phyloP scores from a whole-genome alignment of 1,140 invertebrate genomes.

The Drosophila nigromelanica region DNA sequence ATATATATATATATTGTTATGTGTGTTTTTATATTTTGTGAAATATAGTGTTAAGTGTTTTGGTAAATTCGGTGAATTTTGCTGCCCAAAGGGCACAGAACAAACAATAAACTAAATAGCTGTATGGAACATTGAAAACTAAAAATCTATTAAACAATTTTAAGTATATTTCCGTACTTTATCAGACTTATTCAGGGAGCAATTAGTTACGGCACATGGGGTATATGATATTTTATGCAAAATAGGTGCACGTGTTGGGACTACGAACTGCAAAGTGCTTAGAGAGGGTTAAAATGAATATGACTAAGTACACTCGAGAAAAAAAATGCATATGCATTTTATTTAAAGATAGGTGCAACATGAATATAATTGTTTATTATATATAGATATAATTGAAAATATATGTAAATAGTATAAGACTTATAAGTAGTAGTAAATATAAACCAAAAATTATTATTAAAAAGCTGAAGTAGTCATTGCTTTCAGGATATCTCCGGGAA shows the following conservation, averaged over 20 bases:
- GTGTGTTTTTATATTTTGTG: too few species aligned
- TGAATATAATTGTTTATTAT: too few species aligned
- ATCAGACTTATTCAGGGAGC: not conserved
- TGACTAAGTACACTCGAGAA: not conserved
- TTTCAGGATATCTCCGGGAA: too few species aligned
- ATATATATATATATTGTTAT: too few species aligned
- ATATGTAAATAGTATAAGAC: not conserved
- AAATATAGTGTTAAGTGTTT: not conserved
- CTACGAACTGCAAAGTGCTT: not conserved
- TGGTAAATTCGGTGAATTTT: constrained; percentile 15
- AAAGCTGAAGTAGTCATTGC: too few species aligned
- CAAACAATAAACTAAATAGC: constrained; percentile 12
- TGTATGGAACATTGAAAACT: not conserved
- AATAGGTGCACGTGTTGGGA: constrained; percentile 17
- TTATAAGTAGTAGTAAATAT: not conserved
- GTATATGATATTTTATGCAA: constrained; percentile 6
- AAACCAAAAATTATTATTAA: not conserved
- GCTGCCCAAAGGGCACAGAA: constrained; percentile 14
- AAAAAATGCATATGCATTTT: too few species aligned
- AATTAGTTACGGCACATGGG: not conserved
- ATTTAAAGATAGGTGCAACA: too few species aligned
- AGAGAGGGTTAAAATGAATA: not conserved
- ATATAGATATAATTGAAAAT: too few species aligned
- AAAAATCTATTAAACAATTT: not conserved
- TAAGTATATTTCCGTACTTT: constrained; percentile 3